phyloP scores from a whole-genome alignment of 2,113 vertebrate species.

The Tamias sibiricus region DNA sequence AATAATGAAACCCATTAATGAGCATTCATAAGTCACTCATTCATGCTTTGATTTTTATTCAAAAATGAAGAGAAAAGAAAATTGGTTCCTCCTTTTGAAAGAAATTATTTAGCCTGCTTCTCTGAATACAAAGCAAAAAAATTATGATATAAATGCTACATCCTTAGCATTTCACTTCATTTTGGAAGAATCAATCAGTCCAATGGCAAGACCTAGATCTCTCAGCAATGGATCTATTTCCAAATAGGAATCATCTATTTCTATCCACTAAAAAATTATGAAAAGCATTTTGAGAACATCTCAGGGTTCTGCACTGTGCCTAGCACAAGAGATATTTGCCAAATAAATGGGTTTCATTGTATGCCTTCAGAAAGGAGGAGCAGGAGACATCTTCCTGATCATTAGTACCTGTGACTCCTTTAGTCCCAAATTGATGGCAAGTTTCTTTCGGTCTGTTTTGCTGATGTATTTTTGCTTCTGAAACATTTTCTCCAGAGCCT shows the following conservation, averaged over 20 bases:
- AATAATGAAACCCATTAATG: neutral
- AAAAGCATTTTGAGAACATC: constrained; percentile 19
- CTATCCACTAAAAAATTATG: neutral
- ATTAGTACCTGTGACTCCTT: constrained; percentile 96
- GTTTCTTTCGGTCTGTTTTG: constrained; percentile 96
- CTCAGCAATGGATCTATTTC: neutral
- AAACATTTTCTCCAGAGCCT: constrained; percentile 97
- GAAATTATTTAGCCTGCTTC: neutral
- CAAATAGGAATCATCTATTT: constrained; percentile 11
- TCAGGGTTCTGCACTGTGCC: neutral
- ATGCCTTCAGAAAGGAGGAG: constrained; percentile 9
- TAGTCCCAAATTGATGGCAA: constrained; percentile 93
- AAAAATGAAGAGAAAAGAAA: constrained; percentile 54
- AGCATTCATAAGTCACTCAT: neutral
- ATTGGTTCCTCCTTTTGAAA: neutral
- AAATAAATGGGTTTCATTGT: neutral
- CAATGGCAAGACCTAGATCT: neutral
- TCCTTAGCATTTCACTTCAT: constrained; percentile 34
- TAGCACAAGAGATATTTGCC: neutral
- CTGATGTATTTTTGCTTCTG: constrained; percentile 98
- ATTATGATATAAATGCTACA: neutral
- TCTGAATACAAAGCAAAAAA: constrained; percentile 41
- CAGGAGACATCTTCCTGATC: neutral
- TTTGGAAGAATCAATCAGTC: neutral
- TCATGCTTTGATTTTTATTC: constrained; percentile 10